Conservation (phyloP, 2,797 vertebrate species). For the Phoeniculus purpureus region DNA sequence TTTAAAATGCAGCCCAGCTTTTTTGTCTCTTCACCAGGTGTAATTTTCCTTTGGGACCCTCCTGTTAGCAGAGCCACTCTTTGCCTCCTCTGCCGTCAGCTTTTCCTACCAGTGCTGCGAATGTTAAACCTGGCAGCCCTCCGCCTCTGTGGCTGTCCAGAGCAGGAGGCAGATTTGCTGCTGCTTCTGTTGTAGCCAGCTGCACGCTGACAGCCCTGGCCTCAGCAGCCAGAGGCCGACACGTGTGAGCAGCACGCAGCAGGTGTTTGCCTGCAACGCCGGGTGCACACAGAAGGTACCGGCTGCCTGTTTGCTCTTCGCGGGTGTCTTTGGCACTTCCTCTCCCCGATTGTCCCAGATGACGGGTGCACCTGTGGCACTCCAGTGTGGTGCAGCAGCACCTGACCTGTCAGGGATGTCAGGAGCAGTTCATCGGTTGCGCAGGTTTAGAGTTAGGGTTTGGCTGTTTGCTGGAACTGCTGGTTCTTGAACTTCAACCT, state of each 20-base stretch:
- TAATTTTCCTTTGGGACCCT: constrained; percentile 34
- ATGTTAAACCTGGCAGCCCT: constrained; percentile 35
- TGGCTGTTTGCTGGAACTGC: neutral
- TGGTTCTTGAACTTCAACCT: neutral
- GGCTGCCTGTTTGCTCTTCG: neutral
- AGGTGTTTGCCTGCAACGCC: neutral
- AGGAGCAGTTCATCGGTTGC: neutral
- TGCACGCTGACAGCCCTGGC: neutral
- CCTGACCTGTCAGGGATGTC: neutral
- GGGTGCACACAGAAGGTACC: neutral
- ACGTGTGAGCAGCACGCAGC: neutral
- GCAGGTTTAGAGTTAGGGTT: neutral
- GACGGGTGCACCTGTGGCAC: neutral
- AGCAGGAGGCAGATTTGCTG: constrained; percentile 27
- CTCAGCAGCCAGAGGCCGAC: neutral
- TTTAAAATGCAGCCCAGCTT: constrained; percentile 21
- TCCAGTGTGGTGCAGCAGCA: neutral
- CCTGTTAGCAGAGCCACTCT: constrained; percentile 24
- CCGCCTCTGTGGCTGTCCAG: constrained; percentile 1
- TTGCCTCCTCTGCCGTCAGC: neutral
- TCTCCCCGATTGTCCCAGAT: neutral
- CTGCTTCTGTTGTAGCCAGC: neutral
- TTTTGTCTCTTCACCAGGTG: neutral
- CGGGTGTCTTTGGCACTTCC: neutral
- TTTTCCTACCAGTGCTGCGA: constrained; percentile 16